Evolutionary conservation across 2,113 vertebrate species (phyloP).

Genomic region (Peucedramus taeniatus): DNA sequence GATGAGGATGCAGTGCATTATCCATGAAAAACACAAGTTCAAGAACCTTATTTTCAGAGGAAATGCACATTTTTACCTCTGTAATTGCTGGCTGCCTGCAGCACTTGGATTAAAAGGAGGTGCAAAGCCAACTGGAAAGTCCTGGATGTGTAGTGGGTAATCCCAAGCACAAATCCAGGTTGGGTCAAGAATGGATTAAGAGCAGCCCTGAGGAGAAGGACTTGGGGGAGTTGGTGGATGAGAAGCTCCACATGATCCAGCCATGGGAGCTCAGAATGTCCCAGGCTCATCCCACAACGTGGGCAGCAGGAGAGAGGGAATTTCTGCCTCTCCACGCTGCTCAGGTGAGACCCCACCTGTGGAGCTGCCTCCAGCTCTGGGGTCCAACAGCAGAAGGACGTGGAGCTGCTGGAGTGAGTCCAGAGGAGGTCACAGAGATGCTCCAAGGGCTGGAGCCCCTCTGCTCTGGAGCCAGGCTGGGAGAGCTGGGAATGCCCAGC

Average conservation of each 20-base stretch:
- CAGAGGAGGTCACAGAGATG: rapidly evolving
- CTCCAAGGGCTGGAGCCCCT: background rate
- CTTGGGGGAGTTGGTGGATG: rapidly evolving
- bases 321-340: rapidly evolving
- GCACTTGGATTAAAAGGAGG: background rate
- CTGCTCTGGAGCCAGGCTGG: background rate
- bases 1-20: background rate
- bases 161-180: background rate
- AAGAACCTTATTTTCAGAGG: background rate
- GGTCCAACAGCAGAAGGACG: rapidly evolving
- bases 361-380: background rate
- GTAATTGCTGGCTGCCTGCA: background rate
- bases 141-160: background rate
- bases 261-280: background rate
- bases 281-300: background rate
- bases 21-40: background rate
- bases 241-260: background rate
- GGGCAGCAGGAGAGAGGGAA: background rate
- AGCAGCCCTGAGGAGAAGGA: background rate
- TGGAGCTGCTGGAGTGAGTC: rapidly evolving
- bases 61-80: background rate
- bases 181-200: background rate
- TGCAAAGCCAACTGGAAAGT: background rate
- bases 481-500: background rate
- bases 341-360: background rate